These are phyloP conservation scores for Nomada hirtipes DNA, from an alignment of 2,888 invertebrate genomes.

Conservation along the genomic window DNA sequence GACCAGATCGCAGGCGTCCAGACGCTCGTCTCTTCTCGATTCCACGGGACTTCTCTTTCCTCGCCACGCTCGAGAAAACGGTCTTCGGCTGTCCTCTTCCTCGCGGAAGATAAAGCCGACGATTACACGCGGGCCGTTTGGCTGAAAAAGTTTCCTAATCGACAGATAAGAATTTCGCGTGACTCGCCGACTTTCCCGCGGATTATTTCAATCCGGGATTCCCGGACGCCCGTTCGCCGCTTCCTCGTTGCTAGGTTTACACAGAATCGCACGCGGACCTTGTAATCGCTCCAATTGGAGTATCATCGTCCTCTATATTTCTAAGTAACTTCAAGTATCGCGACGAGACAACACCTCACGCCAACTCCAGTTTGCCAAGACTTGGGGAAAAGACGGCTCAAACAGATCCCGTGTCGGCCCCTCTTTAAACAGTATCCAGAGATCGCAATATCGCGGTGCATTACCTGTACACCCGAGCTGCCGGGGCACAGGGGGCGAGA, in stretches of 20 bases:
- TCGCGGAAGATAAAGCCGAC: slow-evolving; percentile 49
- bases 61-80: background rate
- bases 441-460: too few species aligned
- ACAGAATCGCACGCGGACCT: slow-evolving; percentile 33
- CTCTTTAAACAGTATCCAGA: too few species aligned
- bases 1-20: slow-evolving; percentile 68
- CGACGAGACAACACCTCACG: background rate
- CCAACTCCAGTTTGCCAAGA: too few species aligned
- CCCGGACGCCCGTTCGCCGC: background rate
- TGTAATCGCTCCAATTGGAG: slow-evolving; percentile 28
- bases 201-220: slow-evolving; percentile 37
- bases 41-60: background rate
- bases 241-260: slow-evolving; percentile 1
- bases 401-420: too few species aligned
- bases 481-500: background rate
- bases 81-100: slow-evolving; percentile 2
- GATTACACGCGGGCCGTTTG: slow-evolving; percentile 45
- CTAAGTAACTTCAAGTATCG: background rate
- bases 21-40: slow-evolving; percentile 55
- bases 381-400: too few species aligned
- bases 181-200: slow-evolving; percentile 45
- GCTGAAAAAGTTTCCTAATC: slow-evolving; percentile 56
- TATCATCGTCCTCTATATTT: background rate
- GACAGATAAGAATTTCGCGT: slow-evolving; percentile 54
- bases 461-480: too few species aligned